Conservation (phyloP, 2,888 invertebrate genomes). For the Muschampia plurimacula region DNA sequence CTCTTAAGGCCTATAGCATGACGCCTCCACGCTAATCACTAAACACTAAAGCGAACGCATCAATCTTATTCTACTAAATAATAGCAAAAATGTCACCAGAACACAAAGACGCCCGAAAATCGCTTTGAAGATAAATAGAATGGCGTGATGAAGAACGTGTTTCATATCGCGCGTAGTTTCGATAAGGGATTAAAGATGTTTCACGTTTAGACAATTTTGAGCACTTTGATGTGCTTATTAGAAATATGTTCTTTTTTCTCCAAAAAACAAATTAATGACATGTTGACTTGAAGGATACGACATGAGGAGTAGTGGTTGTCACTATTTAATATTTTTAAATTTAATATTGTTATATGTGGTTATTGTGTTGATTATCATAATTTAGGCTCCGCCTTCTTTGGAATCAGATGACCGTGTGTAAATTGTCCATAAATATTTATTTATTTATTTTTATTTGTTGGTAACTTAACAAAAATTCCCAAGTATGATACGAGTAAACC, state of each 20-base stretch:
- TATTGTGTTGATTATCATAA: no score
- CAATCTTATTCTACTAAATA: constrained; percentile 33
- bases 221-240: background rate
- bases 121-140: constrained; percentile 31
- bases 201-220: background rate
- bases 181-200: background rate
- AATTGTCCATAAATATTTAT: no score
- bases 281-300: no score
- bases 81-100: constrained; percentile 32
- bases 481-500: no score
- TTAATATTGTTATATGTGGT: no score
- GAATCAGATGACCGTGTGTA: no score
- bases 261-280: no score
- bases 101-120: constrained; percentile 32
- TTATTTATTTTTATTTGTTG: no score
- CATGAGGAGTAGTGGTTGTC: no score
- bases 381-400: no score
- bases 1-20: background rate
- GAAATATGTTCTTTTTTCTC: background rate
- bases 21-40: constrained; percentile 30
- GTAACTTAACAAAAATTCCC: no score
- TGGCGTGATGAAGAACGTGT: constrained; percentile 9
- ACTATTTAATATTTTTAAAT: no score
- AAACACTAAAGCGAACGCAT: constrained; percentile 25
- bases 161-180: background rate